Base-by-base conservation (phyloP, 2,888 invertebrate species). In the Portevinia maculata region DNA sequence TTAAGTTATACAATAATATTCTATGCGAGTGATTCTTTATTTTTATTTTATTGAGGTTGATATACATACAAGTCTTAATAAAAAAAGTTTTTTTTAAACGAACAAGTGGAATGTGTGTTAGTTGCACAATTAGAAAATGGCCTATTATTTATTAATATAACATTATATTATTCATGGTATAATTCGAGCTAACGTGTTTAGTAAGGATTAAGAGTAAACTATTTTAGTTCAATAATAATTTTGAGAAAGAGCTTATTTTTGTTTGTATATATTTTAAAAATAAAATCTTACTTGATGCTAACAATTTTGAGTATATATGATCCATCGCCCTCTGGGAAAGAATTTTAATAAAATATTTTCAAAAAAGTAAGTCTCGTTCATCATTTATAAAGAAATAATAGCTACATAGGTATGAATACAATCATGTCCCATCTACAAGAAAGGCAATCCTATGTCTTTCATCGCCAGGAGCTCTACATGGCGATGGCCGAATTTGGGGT, bases 61-160 rank as follows among this genome's bases (percentile, higher is more conserved):
- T 13, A 15, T 39, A 7, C n/a, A n/a, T 39, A 39, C 15, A 13
- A 39, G 39, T 37, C 13, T 39, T 39, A 39, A 7, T 6, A 39
- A 15, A 39, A 13, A 39, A 39, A 39, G 13, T 37, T 37, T 5
- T 13, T n/a, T 37, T 15, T 13, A 15, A 15, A 39, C 39, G 13
- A 39, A 0, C 24, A 39, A 39, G 13, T 39, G 39, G 39, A 39
- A 39, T 39, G 39, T 39, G 15, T 39, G 39, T 39, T 39, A 39
- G 15, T 39, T 39, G 39, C 39, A 39, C 13, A 39, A 39, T 39
- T n/a, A 39, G 4, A 39, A 13, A 2, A 13, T 13, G 39, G 7
- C 13, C 39, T 39, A 15, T 13, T 15, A 6, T 39, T 39, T 1
- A 15, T 15, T 39, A 15, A 6, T 39, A 13, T 39, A 7, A 39